These are phyloP conservation scores for Scaptomyza hsui DNA, from an alignment of 1,140 invertebrate species.

Conservation along the genomic window DNA sequence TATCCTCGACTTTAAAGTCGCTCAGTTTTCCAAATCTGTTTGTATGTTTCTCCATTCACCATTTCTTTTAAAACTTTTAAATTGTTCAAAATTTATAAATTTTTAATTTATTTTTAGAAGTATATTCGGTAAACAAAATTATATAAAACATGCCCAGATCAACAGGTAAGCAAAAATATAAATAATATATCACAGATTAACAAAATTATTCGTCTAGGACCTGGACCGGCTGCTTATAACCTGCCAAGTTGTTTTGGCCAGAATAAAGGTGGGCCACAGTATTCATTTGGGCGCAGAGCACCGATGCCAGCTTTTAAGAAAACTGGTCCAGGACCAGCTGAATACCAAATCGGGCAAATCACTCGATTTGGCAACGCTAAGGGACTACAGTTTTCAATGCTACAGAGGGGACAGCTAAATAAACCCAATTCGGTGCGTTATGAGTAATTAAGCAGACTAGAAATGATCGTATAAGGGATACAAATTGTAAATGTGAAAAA, in stretches of 20 bases:
- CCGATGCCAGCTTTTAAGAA: conserved; percentile 18
- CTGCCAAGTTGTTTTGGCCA: conserved; percentile 37
- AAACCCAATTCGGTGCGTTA: conserved; percentile 25
- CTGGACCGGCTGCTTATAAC: conserved; percentile 34
- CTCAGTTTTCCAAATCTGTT: not conserved
- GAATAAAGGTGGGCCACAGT: conserved; percentile 27
- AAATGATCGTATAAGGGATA: not conserved
- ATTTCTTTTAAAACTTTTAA: conserved; percentile 7
- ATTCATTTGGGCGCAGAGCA: conserved; percentile 31
- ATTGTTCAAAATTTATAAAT: conserved; percentile 18
- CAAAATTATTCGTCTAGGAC: conserved; percentile 13
- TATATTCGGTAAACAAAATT: no score
- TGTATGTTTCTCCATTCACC: not conserved
- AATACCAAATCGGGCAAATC: conserved; percentile 37
- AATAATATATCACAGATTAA: not conserved
- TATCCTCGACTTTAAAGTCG: conserved; percentile 2
- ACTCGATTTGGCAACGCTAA: conserved; percentile 30
- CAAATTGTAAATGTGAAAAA: not conserved
- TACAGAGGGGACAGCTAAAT: conserved; percentile 17
- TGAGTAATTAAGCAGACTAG: not conserved
- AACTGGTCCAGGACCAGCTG: conserved; percentile 33
- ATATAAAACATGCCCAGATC: conserved; percentile 16
- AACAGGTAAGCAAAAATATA: conserved; percentile 4
- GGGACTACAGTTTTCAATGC: conserved; percentile 32
- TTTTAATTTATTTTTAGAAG: not conserved